Evolutionary conservation across 2,797 vertebrate species (phyloP).

Genomic region (Phataginus tetradactyla): DNA sequence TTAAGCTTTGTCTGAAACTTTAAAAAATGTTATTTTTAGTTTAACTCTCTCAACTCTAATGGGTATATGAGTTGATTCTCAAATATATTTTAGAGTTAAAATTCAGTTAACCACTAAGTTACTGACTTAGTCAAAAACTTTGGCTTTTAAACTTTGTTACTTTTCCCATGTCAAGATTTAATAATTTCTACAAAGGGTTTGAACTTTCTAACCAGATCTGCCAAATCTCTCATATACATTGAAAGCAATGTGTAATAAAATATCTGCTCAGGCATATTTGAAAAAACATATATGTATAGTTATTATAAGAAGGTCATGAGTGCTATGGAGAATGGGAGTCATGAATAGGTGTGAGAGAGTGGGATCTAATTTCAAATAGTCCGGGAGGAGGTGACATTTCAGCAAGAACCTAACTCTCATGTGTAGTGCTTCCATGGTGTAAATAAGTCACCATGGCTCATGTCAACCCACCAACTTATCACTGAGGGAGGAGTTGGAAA

Average conservation of each 20-base stretch:
- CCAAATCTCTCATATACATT: neutral
- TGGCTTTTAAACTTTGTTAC: constrained; percentile 11
- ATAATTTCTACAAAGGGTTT: neutral
- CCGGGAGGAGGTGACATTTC: neutral
- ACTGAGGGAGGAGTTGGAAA: neutral
- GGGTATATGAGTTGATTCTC: constrained; percentile 14
- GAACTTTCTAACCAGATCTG: neutral
- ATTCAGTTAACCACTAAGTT: constrained; percentile 29
- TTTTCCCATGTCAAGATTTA: neutral
- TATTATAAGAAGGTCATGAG: neutral
- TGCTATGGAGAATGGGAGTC: neutral
- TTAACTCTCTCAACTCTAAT: constrained; percentile 35
- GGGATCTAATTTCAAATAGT: neutral
- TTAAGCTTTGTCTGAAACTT: neutral
- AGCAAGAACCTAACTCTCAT: constrained; percentile 7
- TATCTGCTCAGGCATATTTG: neutral
- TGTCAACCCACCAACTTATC: neutral
- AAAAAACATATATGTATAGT: neutral
- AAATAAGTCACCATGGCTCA: neutral
- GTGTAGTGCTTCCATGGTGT: neutral
- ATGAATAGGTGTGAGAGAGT: neutral
- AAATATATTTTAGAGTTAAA: constrained; percentile 46
- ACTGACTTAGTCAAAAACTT: constrained; percentile 32
- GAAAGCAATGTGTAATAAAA: constrained; percentile 3
- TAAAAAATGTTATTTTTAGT: neutral